phyloP scores from a whole-genome alignment of 2,113 vertebrate genomes.

The Dasyurus viverrinus region DNA sequence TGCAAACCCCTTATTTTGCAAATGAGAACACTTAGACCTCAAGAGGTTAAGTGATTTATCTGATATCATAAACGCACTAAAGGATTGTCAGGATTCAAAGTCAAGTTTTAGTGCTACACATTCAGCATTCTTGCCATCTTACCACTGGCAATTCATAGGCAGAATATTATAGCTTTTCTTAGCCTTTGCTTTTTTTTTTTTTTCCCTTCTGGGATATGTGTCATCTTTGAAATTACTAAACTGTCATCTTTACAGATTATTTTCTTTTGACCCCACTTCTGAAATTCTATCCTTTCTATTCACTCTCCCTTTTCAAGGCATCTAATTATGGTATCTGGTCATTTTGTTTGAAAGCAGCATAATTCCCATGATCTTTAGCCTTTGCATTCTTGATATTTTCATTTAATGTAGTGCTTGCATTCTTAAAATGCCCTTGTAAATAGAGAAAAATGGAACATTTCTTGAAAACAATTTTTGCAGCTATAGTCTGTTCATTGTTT shows the following conservation, averaged over 20 bases:
- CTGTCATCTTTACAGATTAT: background rate
- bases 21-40: background rate
- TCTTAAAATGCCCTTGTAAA: background rate
- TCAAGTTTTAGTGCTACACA: background rate
- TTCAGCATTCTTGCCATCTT: background rate
- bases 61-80: background rate
- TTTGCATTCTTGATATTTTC: conserved; percentile 32
- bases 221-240: background rate
- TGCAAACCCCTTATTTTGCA: background rate
- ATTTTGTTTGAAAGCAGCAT: background rate
- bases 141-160: background rate
- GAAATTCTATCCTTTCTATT: background rate
- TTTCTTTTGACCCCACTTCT: conserved; percentile 5
- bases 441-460: background rate
- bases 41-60: background rate
- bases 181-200: background rate
- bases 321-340: background rate
- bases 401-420: background rate
- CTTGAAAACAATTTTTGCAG: background rate
- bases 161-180: background rate
- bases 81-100: background rate
- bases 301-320: background rate
- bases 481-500: background rate
- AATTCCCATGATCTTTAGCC: background rate
- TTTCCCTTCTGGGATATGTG: background rate